Evolutionary conservation across 2,113 vertebrate species (phyloP), one percentile per base, ranked within the genome.

Genomic region (Hemiprocne comata): DNA sequence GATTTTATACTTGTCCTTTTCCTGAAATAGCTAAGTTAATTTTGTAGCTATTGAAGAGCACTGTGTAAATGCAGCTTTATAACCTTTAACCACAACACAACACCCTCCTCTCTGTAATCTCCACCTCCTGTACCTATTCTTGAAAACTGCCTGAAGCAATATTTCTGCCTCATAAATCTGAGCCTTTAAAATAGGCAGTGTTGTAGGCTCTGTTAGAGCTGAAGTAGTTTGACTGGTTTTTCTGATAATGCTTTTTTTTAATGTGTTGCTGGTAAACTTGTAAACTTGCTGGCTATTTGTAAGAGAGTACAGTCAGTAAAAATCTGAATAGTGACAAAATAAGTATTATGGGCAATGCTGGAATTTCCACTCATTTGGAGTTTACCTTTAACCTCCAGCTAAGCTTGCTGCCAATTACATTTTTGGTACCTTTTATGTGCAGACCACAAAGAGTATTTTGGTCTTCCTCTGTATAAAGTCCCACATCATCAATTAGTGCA

Each of bases 1-100:
- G 6, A 25, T 71, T 93, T 93, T 82, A 20, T 92, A 34, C 62
- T 78, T 91, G 38, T 80, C 80, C 62, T 82, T 88, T 87, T 94
- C 94, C 83, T 55, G 76, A 97, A 97, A 93, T 83, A 94, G n/a
- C 60, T 11, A 40, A 88, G 70, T 76, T 96, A 95, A 95, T 94
- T 97, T 94, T 77, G n/a, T 53, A 96, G 92, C 89, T 76, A 76
- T 82, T 72, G 87, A 90, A 93, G 58, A 97, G 66, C 2, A 1
- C 23, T 24, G 46, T 92, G 82, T 71, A 83, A 83, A 94, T 19
- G 34, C 67, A 96, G 86, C 58, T 91, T 33, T 64, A 31, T 92
- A 96, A 94, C 88, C 96, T 95, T 86, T 94, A 93, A 65, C 72
- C 67, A 69, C 88, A 93, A 58, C 46, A 44, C 55, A 62, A 65